Percentiles rank a stretch among this genome's conserved stretches.
phyloP scores from a whole-genome alignment of 2,888 invertebrate species.

The Agriopis leucophaearia region DNA sequence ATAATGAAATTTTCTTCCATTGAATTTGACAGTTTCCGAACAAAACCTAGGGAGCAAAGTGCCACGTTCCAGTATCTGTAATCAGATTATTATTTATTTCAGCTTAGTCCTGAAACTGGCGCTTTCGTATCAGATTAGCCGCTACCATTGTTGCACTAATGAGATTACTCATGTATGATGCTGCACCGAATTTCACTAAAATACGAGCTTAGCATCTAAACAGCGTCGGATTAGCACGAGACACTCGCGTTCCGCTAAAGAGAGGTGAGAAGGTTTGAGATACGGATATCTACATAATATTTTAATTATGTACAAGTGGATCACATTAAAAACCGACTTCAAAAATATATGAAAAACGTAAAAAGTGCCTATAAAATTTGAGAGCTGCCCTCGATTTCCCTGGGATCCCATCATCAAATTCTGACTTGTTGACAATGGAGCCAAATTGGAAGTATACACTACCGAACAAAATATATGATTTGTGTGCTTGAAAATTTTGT shows the following conservation, averaged over 20 bases:
- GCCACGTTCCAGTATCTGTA: constrained; percentile 49
- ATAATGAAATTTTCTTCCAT: constrained; percentile 1
- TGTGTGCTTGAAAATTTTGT: no score
- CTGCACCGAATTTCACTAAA: constrained; percentile 69
- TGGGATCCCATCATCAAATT: no score
- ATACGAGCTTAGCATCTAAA: constrained; percentile 67
- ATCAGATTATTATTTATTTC: constrained; percentile 56
- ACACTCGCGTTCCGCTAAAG: constrained; percentile 33
- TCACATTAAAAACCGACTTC: no score
- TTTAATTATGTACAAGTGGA: neutral
- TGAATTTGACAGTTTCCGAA: constrained; percentile 10
- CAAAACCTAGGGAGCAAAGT: constrained; percentile 37
- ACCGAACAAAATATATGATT: no score
- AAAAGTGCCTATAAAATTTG: no score
- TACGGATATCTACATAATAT: neutral
- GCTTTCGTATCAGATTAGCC: constrained; percentile 66
- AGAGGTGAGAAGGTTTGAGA: neutral
- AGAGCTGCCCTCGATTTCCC: no score
- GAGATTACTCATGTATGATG: constrained; percentile 73
- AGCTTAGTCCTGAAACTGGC: constrained; percentile 51
- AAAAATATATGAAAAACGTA: no score
- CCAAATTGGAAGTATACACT: no score
- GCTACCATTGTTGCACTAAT: constrained; percentile 71
- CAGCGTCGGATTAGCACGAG: constrained; percentile 58
- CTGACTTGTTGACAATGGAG: no score